Percentiles rank a stretch among this genome's conserved stretches.
These are phyloP conservation scores for Arctocebus calabarensis DNA, from an alignment of 2,797 vertebrate genomes.

Conservation along the genomic window DNA sequence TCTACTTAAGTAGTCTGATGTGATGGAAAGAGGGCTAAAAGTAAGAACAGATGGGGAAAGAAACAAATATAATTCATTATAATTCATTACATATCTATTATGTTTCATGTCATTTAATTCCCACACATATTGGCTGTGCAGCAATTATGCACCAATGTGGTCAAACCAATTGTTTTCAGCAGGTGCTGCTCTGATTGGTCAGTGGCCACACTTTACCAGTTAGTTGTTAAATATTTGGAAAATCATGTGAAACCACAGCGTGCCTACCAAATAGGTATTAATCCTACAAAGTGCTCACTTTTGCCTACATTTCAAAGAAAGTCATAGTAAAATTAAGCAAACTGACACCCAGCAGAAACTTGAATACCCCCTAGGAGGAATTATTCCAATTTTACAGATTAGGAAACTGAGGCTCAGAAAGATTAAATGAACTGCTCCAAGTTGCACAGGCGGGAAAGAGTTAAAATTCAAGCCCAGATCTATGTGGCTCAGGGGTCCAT, in stretches of 20 bases:
- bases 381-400: not conserved
- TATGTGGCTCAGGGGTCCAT: not conserved
- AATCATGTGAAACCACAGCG: not conserved
- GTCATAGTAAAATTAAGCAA: not conserved
- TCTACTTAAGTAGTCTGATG: not conserved
- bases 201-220: not conserved
- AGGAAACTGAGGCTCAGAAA: constrained; percentile 14
- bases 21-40: constrained; percentile 25
- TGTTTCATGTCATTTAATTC: not conserved
- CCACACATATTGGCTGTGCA: too few relatives aligned
- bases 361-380: not conserved
- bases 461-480: not conserved
- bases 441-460: not conserved
- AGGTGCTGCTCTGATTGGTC: not conserved
- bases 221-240: not conserved
- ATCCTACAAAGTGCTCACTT: not conserved
- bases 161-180: not conserved
- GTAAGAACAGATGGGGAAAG: not conserved
- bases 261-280: not conserved
- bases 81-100: not conserved
- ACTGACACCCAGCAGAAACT: not conserved
- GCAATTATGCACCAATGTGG: not conserved
- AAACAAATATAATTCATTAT: constrained; percentile 31
- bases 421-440: not conserved
- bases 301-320: not conserved